Evolutionary conservation across 1,140 invertebrate genomes (phyloP), one percentile per base, ranked within the genome.

Genomic region (Drosophila bocki): DNA sequence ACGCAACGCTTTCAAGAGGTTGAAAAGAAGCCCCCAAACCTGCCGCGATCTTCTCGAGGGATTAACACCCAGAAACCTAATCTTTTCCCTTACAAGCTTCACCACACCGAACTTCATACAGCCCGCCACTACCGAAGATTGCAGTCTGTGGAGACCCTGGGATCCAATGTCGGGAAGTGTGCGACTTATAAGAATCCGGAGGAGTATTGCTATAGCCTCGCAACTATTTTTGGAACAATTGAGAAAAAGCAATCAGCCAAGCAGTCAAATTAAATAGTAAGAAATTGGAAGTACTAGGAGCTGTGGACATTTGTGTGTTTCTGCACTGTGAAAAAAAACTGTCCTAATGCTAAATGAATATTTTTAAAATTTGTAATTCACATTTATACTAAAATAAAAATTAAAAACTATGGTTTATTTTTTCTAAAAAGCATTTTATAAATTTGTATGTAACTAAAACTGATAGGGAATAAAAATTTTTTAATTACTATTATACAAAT

Each of bases 181-280:
- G 41, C 51, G 13, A 47, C 13, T 3, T 11, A 91, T 39, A 85
- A 83, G 53, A 91, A 88, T 69, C 77, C 79, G 0, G 82, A 90
- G 35, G 76, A 70, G 35, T 86, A 39, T 47, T 59, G 65, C n/a
- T 80, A 86, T 50, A 67, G 77, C 29, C 51, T 81, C 0, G 51
- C 63, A 26, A 39, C 47, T 6, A 26, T 72, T 2, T 11, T 60
- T 5, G 44, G 26, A 39, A 39, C 50, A 9, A 48, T 63, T 44
- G 42, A 58, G 6, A 48, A 50, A 13, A 6, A 45, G 13, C 47
- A 51, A 58, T 37, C 39, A 32, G 44, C 39, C 33, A 50, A n/a
- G 26, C 26, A 41, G 5, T 60, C 37, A 4, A 57, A 63, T 50
- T 37, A 39, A 72, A 9, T 19, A 19, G 9, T 12, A 29, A 5